Conservation (phyloP, 2,888 invertebrate species). For the Agrilus cyanescens region DNA sequence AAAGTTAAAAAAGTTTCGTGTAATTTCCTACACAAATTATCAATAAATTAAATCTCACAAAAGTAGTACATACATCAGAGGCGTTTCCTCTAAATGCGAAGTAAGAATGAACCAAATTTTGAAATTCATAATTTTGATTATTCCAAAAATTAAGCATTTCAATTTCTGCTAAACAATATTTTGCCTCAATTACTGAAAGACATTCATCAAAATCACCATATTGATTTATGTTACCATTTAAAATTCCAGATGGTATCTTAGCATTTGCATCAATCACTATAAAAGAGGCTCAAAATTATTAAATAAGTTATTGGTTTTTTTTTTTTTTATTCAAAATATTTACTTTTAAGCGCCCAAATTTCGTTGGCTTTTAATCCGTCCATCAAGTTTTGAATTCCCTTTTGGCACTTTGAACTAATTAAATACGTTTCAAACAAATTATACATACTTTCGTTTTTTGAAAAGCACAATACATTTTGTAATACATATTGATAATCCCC, state of each 20-base stretch:
- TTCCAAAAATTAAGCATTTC: conserved; percentile 33
- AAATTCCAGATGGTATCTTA: conserved; percentile 53
- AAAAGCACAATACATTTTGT: too few relatives aligned
- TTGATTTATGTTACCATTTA: conserved; percentile 58
- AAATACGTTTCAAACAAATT: too few relatives aligned
- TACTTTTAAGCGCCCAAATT: conserved; percentile 46
- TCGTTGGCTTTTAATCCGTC: conserved; percentile 37
- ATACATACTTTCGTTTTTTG: too few relatives aligned
- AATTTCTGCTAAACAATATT: conserved; percentile 54
- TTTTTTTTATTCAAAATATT: conserved; percentile 16
- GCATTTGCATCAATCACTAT: conserved; percentile 68
- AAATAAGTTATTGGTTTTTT: background rate
- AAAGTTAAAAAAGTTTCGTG: too few relatives aligned
- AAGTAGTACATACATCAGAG: conserved; percentile 39
- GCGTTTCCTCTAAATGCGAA: conserved; percentile 42
- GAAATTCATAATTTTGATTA: conserved; percentile 23
- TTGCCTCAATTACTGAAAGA: conserved; percentile 35
- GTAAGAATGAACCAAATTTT: conserved; percentile 41
- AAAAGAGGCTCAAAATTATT: conserved; percentile 9
- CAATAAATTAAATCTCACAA: background rate
- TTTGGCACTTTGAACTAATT: conserved; percentile 35
- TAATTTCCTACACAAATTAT: too few relatives aligned
- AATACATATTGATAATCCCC: too few relatives aligned
- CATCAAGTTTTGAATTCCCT: conserved; percentile 35
- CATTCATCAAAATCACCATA: conserved; percentile 62